Evolutionary conservation across 1,140 invertebrate species (phyloP).

Genomic region (Drosophila kurseongensis): DNA sequence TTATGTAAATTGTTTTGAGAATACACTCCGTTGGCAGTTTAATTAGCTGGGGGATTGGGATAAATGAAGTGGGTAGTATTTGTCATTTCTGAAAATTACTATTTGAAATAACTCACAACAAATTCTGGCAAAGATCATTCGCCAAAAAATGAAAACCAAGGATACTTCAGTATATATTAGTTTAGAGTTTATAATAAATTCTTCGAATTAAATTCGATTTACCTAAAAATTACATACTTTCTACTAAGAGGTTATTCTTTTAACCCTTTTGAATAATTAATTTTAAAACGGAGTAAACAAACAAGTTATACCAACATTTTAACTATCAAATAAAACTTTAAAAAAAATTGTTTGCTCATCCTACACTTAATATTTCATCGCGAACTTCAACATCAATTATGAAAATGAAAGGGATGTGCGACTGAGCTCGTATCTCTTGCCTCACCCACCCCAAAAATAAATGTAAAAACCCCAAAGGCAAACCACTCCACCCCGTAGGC

Average conservation of each 20-base stretch:
- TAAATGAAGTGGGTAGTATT: conserved; percentile 12
- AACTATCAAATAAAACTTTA: not conserved
- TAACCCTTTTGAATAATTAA: not conserved
- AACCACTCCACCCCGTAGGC: conserved; percentile 25
- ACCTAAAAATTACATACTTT: too few relatives aligned
- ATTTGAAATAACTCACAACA: not conserved
- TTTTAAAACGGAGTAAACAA: not conserved
- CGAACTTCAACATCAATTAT: conserved; percentile 46
- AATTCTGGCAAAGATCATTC: not conserved
- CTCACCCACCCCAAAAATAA: not conserved
- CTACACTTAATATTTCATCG: conserved; percentile 32
- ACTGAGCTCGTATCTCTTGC: conserved; percentile 10
- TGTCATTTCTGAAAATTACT: conserved; percentile 15
- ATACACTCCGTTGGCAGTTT: conserved; percentile 59
- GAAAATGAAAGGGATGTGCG: conserved; percentile 32
- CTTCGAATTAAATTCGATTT: too few relatives aligned
- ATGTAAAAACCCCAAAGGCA: not conserved
- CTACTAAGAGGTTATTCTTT: not conserved
- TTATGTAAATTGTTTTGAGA: conserved; percentile 67
- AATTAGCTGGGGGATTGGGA: conserved; percentile 47
- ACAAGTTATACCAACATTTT: conserved; percentile 5
- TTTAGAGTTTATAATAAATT: too few relatives aligned
- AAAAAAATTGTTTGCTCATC: conserved; percentile 13
- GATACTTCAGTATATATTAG: too few relatives aligned
- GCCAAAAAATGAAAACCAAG: not conserved